These are phyloP conservation scores for Shargacucullia verbasci DNA, from an alignment of 2,888 invertebrate genomes.

Conservation along the genomic window DNA sequence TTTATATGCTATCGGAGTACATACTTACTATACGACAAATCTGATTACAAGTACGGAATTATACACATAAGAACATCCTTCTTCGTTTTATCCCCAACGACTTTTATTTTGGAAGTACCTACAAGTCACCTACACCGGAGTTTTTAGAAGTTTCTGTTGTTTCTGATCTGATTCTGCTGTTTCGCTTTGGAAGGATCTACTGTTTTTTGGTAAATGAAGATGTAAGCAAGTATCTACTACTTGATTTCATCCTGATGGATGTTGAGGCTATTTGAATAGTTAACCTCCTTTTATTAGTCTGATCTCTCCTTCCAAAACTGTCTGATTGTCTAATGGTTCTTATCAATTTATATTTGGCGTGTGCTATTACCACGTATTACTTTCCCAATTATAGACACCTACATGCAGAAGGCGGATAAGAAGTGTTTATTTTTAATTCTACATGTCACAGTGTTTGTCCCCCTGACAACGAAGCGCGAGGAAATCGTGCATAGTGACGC, in stretches of 20 bases:
- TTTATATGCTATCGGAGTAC: neutral
- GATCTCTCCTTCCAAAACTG: constrained; percentile 17
- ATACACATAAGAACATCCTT: too few species aligned
- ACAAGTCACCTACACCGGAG: too few species aligned
- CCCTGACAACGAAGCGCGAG: neutral
- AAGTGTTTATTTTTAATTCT: constrained; percentile 10
- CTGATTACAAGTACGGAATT: too few species aligned
- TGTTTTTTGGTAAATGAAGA: too few species aligned
- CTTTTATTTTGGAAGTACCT: neutral
- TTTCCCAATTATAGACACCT: constrained; percentile 38
- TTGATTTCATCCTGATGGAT: too few species aligned
- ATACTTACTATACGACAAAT: neutral
- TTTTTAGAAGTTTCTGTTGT: too few species aligned
- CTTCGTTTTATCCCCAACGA: too few species aligned
- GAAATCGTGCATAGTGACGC: neutral
- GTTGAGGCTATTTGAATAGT: neutral
- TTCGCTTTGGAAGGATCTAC: too few species aligned
- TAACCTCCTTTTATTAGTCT: constrained; percentile 2
- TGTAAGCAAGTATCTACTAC: too few species aligned
- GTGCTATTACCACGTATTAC: constrained; percentile 39
- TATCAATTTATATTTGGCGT: constrained; percentile 34
- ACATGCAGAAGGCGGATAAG: constrained; percentile 20
- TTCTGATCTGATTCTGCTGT: too few species aligned
- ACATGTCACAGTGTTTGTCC: constrained; percentile 2
- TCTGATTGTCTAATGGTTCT: constrained; percentile 20